Base-by-base conservation (phyloP, 1,140 invertebrate species). In the Calliphora vicina region DNA sequence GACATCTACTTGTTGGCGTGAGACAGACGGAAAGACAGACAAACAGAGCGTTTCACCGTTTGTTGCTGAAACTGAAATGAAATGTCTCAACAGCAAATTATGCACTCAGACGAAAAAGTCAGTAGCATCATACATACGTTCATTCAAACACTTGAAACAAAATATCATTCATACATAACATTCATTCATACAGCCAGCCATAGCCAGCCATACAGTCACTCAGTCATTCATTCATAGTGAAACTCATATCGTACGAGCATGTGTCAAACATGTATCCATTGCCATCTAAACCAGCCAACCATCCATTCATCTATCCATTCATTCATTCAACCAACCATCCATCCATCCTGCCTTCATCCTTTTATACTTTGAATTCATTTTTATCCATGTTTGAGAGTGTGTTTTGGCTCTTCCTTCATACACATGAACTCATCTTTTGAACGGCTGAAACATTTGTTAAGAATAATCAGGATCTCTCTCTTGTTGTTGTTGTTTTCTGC, bases 61-160 rank as follows among this genome's bases (percentile, higher is more conserved):
- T 50, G 45, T 50, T 50, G 17, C 45, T 50, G 6, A 5, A 35
- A 5, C 35, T 8, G 15, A 67, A 17, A 61, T 42, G 17, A 78
- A 78, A 43, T 78, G 74, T 78, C 74, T 78, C 42, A 78, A 78
- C 35, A 78, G 35, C 74, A 78, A 45, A 78, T 78, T 78, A 78
- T 78, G 74, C 74, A 78, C 74, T 78, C 74, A 78, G 74, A 78
- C 74, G 74, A 43, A 45, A 78, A 78, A 78, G 74, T 78, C 35
- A 78, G 74, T 78, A 78, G 25, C 74, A 78, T 76, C 29, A 76
- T 6, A 20, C 74, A 20, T 78, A 29, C 20, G 12, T 76, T 76
- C 73, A 76, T 76, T 45, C 74, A 76, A 10, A 20, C 29, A 42
- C 29, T 78, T 78, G 25, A 78, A 43, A 78, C 35, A 78, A 23